Conservation (phyloP, 2,888 invertebrate species). For the Chrysolina oricalcia region DNA sequence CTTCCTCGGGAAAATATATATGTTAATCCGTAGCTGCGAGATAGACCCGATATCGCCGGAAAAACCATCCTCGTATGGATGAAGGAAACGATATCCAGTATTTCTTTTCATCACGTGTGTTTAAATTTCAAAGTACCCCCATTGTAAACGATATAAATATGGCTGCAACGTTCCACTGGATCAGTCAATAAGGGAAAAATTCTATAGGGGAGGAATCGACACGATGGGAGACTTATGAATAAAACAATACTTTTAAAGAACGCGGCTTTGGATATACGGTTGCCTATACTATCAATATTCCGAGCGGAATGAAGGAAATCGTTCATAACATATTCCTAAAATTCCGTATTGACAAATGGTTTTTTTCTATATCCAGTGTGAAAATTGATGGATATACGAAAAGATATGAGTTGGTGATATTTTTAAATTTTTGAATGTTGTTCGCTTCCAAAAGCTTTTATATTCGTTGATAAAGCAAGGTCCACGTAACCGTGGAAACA, state of each 20-base stretch:
- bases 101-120: slow-evolving; percentile 67
- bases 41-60: slow-evolving; percentile 11
- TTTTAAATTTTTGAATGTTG: no score
- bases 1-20: slow-evolving; percentile 6
- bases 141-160: slow-evolving; percentile 70
- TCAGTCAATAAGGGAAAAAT: slow-evolving; percentile 71
- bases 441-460: no score
- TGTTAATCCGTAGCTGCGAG: slow-evolving; percentile 9
- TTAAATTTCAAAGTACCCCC: slow-evolving; percentile 66
- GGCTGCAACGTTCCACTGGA: slow-evolving; percentile 67
- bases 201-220: slow-evolving; percentile 67
- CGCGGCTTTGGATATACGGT: slow-evolving; percentile 62
- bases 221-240: slow-evolving; percentile 71
- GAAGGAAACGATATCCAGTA: slow-evolving; percentile 58
- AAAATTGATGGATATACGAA: slow-evolving; percentile 6
- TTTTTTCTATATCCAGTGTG: not conserved
- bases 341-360: slow-evolving; percentile 11
- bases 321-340: slow-evolving; percentile 23
- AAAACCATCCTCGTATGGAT: slow-evolving; percentile 42
- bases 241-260: slow-evolving; percentile 72
- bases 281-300: slow-evolving; percentile 57
- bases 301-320: slow-evolving; percentile 42
- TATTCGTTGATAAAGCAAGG: no score
- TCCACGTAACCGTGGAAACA: no score
- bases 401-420: no score